Evolutionary conservation across 2,113 vertebrate genomes (phyloP).

Genomic region (Mungos mungo): DNA sequence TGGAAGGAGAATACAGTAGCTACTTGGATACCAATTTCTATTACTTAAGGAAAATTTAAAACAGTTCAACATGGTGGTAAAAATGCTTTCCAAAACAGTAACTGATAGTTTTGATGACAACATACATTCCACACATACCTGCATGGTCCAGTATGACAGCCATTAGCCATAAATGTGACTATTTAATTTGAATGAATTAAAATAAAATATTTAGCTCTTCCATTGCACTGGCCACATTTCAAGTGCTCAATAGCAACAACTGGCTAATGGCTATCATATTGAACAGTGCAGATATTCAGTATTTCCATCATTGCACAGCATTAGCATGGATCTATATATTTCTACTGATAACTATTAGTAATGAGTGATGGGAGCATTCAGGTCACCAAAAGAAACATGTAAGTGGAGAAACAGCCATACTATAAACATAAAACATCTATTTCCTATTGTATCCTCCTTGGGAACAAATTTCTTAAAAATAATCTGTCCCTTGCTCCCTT

Average conservation of each 20-base stretch:
- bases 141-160: not conserved
- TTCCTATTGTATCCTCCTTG: not conserved
- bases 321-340: fast-evolving
- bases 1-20: not conserved
- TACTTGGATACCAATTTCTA: not conserved
- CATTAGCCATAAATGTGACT: not conserved
- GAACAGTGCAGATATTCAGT: not conserved
- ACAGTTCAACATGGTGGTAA: not conserved
- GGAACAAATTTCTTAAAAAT: not conserved
- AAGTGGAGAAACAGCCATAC: not conserved
- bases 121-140: not conserved
- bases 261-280: not conserved
- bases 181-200: not conserved
- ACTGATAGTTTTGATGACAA: not conserved
- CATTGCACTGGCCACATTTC: not conserved
- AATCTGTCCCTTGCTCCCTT: not conserved
- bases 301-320: not conserved
- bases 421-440: not conserved
- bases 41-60: not conserved
- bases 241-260: not conserved
- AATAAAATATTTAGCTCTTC: not conserved
- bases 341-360: not conserved
- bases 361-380: not conserved
- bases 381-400: not conserved
- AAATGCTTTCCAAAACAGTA: not conserved